phyloP scores from a whole-genome alignment of 2,113 vertebrate species.

The Dicentrarchus labrax region DNA sequence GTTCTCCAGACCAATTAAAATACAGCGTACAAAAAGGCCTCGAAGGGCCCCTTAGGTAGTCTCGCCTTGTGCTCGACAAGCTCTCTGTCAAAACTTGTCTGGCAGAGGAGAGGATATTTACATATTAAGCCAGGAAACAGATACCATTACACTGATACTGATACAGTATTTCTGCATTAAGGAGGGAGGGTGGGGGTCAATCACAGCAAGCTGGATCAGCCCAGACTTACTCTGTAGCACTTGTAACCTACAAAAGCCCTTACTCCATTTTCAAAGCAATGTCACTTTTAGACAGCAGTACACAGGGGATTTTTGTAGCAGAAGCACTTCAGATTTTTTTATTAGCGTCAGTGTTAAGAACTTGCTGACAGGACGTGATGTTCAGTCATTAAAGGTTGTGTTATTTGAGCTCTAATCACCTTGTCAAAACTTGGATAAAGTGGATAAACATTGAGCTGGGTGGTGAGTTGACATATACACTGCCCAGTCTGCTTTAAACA shows the following conservation, averaged over 20 bases:
- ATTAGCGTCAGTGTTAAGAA: constrained; percentile 5
- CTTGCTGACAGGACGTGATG: constrained; percentile 20
- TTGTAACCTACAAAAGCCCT: constrained; percentile 54
- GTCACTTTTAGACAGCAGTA: constrained; percentile 39
- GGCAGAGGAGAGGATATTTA: constrained; percentile 44
- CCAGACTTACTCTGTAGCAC: constrained; percentile 12
- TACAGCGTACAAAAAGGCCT: constrained; percentile 43
- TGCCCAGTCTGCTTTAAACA: neutral
- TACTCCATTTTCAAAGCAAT: constrained; percentile 48
- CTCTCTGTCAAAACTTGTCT: constrained; percentile 51
- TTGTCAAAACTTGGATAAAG: constrained; percentile 33
- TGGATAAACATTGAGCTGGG: constrained; percentile 18
- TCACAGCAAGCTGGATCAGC: constrained; percentile 42
- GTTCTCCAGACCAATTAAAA: constrained; percentile 73
- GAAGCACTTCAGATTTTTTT: constrained; percentile 33
- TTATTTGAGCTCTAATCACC: constrained; percentile 55
- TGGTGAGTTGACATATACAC: neutral
- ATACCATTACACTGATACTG: constrained; percentile 35
- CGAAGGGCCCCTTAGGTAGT: constrained; percentile 43
- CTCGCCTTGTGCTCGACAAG: constrained; percentile 35
- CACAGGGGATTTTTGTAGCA: constrained; percentile 22
- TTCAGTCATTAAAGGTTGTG: constrained; percentile 23
- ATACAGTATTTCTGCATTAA: constrained; percentile 36
- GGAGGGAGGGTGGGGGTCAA: constrained; percentile 22
- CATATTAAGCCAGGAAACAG: constrained; percentile 29